Base-by-base conservation (phyloP, 2,888 invertebrate species). In the Hybos culiciformis region DNA sequence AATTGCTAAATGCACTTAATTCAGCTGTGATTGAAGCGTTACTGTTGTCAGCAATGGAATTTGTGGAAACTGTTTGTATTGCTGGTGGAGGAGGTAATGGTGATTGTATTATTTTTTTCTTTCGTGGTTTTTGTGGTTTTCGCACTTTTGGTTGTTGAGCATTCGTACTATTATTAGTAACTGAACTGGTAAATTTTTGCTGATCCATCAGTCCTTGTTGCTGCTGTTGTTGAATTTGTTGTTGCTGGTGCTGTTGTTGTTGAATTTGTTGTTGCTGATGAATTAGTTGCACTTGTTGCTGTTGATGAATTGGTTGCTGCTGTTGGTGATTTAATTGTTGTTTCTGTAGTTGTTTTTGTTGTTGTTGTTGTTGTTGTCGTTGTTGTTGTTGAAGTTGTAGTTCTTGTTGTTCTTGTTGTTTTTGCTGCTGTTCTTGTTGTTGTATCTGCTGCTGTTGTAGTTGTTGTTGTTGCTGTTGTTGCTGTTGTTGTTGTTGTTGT, bases 401-500 rank as follows among this genome's bases (percentile, higher is more conserved):
- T 42, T 7, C 23, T 29, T 32, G 46, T 47, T 26, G 45, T 49
- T 38, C 46, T 49, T 50, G 49, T 59, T 59, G 50, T 60, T 62
- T 43, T 59, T 54, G 4, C 59, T 53, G 2, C 56, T 58, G 44
- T 60, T 54, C 39, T 58, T 47, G 44, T 37, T 6, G 38, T 33
- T 18, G 44, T 43, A n/a, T n/a, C n/a, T 11, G 47, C 37, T 37
- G 39, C n/a, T 8, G 43, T 12, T 32, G 32, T 4, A 6, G 20
- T 14, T 42, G 36, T 18, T 42, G 19, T 52, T 49, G 48, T 59
- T 58, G 1, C 36, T 46, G 46, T 14, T 32, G 52, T 21, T 11
- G 40, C 36, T 49, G 47, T 59, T 55, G 4, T 58, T 58, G 48
- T 59, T 60, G 20, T 53, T 50, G 48, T 58, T 58, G 1, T 34